Evolutionary conservation across 2,113 vertebrate genomes (phyloP).

Genomic region (Mionectes macconnelli): DNA sequence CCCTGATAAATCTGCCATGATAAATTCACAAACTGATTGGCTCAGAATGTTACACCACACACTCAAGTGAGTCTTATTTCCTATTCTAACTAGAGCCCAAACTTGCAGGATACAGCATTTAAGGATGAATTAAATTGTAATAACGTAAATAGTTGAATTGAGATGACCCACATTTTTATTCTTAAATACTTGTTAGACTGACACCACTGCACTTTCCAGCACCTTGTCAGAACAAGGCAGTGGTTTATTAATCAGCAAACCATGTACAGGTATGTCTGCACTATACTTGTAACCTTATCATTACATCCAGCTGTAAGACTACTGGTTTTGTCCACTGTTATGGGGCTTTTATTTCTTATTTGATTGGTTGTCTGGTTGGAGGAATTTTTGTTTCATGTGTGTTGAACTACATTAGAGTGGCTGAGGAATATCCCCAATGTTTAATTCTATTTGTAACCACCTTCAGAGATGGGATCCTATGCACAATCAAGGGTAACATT

Average conservation of each 20-base stretch:
- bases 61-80: not conserved
- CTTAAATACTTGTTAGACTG: not conserved
- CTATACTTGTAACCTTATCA: not conserved
- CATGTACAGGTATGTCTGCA: fast-evolving
- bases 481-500: not conserved
- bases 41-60: not conserved
- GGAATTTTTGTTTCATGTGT: not conserved
- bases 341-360: not conserved
- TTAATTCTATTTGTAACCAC: not conserved
- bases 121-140: not conserved
- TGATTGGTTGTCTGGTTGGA: not conserved
- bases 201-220: not conserved
- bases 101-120: not conserved
- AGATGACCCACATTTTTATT: not conserved
- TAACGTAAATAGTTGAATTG: not conserved
- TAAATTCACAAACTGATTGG: not conserved
- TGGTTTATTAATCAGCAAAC: not conserved
- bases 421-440: not conserved
- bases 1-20: not conserved
- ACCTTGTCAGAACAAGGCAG: not conserved
- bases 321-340: not conserved
- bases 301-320: not conserved
- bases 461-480: not conserved
- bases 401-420: not conserved
- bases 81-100: not conserved